phyloP scores from a whole-genome alignment of 2,797 vertebrate species.

The Bovichtus variegatus region DNA sequence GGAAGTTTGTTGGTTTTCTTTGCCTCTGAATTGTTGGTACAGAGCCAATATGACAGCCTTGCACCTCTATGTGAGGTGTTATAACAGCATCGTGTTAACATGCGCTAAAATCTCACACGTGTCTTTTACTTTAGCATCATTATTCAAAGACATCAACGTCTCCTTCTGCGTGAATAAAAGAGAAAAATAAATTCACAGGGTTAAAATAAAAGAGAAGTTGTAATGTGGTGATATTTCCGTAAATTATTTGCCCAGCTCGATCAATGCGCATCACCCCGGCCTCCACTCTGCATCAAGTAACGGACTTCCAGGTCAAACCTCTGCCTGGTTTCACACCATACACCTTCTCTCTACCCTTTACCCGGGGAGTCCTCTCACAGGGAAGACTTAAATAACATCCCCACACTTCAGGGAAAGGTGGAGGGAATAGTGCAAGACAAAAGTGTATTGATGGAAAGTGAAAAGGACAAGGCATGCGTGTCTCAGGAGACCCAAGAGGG shows the following conservation, averaged over 20 bases:
- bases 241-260: conserved; percentile 2
- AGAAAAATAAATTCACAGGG: conserved; percentile 13
- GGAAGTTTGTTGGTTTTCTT: conserved; percentile 44
- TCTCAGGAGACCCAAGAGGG: conserved; percentile 34
- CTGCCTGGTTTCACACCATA: conserved; percentile 32
- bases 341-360: conserved; percentile 25
- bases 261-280: conserved; percentile 6
- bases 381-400: conserved; percentile 49
- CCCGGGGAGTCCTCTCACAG: conserved; percentile 23
- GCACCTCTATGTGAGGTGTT: conserved; percentile 53
- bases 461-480: conserved; percentile 27
- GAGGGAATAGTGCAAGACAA: conserved; percentile 42
- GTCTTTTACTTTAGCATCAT: conserved; percentile 35
- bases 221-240: conserved; percentile 1
- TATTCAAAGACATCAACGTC: conserved; percentile 34
- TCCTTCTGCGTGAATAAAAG: neutral
- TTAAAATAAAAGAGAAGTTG: conserved; percentile 19
- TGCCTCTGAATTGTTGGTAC: conserved; percentile 11
- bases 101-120: conserved; percentile 34
- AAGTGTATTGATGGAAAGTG: conserved; percentile 39
- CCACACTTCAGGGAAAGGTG: conserved; percentile 47
- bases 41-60: conserved; percentile 41
- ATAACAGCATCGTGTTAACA: conserved; percentile 42
- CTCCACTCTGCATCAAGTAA: conserved; percentile 11
- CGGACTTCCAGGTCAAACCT: conserved; percentile 40